phyloP scores from a whole-genome alignment of 2,113 vertebrate species.

The Tragelaphus imberbis region DNA sequence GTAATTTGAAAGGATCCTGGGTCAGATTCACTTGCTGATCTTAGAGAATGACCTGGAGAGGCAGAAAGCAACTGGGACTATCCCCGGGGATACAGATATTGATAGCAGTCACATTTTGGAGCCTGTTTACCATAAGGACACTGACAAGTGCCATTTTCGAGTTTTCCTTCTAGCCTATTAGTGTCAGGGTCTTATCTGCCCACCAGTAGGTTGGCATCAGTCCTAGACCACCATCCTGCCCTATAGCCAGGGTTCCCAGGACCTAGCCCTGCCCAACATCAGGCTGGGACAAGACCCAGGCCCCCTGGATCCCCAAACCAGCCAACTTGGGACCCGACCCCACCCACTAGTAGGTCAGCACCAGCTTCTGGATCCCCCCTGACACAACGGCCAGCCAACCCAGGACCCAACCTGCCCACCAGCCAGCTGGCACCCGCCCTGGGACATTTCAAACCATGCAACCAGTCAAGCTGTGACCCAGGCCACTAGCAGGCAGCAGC shows the following conservation, averaged over 20 bases:
- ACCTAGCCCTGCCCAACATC: neutral
- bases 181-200: neutral
- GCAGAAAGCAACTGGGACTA: neutral
- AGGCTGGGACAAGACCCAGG: neutral
- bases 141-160: neutral
- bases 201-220: neutral
- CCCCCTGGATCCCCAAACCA: neutral
- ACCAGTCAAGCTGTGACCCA: neutral
- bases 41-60: neutral
- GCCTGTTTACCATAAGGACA: neutral
- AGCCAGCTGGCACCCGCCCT: neutral
- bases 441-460: neutral
- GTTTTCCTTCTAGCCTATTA: neutral
- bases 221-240: neutral
- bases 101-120: neutral
- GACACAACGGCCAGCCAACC: neutral
- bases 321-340: neutral
- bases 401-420: neutral
- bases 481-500: neutral
- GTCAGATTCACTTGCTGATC: neutral
- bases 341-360: neutral
- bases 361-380: neutral
- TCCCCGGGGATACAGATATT: neutral
- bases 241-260: neutral
- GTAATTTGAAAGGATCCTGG: neutral